Evolutionary conservation across 2,888 invertebrate species (phyloP), one percentile per base, ranked within the genome.

Genomic region (Heliconius aoede): DNA sequence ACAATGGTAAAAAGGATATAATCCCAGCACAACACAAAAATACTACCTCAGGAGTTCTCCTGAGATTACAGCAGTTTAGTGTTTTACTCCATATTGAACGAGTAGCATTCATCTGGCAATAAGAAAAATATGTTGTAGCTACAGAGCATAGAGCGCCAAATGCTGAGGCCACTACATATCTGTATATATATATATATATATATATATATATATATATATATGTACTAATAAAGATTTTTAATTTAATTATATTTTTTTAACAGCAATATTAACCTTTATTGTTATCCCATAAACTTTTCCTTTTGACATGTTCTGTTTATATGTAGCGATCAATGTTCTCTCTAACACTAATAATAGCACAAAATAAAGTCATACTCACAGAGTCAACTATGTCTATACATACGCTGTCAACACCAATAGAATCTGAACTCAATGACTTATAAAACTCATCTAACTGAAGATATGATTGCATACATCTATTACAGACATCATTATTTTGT

Each of bases 341-440:
- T n/a, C n/a, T n/a, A n/a, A n/a, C n/a, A n/a, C n/a, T n/a, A n/a
- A n/a, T 55, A 55, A n/a, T n/a, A 51, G 21, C 21, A 21, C 2
- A 55, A n/a, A 55, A 55, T 24, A 65, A 40, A 24, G 13, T n/a
- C 24, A 65, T 78, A 90, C 94, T 93, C 89, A 96, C 96, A 81
- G 95, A 90, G 89, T 96, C 96, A 2, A 96, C 95, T 81, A 96
- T 94, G 86, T 96, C 96, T 95, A 96, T 96, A 83, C 96, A 96
- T 77, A 96, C 91, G 79, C 93, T 95, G 79, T 95, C 95, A 74
- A 95, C 94, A 77, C 95, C 96, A 84, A 95, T 95, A 74, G 92
- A 88, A 84, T 95, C 95, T 81, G 90, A 82, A 78, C 94, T 96
- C 75, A 96, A 89, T 46, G 93, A 90, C 83, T 94, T 92, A 85